phyloP scores from a whole-genome alignment of 2,113 vertebrate species.

The Okapia johnstoni region DNA sequence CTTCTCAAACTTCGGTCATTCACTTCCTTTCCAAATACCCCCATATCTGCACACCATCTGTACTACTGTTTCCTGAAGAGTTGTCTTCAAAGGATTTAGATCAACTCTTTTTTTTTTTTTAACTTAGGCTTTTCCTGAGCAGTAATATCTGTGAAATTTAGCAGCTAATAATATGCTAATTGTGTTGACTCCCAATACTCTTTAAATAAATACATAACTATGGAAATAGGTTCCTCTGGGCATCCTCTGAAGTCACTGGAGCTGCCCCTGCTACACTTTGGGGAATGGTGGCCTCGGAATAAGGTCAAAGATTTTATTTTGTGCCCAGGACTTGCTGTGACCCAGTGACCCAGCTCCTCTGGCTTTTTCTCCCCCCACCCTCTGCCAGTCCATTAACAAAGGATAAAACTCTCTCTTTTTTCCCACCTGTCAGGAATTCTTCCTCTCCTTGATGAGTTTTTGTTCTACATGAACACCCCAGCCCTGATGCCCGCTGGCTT shows the following conservation, averaged over 20 bases:
- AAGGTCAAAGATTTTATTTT: neutral
- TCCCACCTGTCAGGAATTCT: neutral
- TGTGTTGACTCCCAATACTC: neutral
- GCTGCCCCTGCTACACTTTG: neutral
- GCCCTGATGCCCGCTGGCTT: neutral
- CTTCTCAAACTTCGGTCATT: neutral
- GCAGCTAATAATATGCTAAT: neutral
- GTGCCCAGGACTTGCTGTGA: neutral
- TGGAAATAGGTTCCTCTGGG: neutral
- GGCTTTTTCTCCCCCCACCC: rapidly evolving
- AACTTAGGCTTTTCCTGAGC: neutral
- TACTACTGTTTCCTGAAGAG: neutral
- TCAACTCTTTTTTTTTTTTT: neutral
- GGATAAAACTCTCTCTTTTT: neutral
- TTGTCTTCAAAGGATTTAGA: neutral
- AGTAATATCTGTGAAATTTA: neutral
- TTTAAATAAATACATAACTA: neutral
- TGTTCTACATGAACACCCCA: neutral
- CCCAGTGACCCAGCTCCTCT: neutral
- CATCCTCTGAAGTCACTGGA: neutral
- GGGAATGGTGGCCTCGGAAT: neutral
- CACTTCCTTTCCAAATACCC: neutral
- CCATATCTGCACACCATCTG: rapidly evolving
- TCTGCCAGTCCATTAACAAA: neutral
- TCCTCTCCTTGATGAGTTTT: neutral